Base-by-base conservation (phyloP, 2,888 invertebrate species). In the Hedya salicella region DNA sequence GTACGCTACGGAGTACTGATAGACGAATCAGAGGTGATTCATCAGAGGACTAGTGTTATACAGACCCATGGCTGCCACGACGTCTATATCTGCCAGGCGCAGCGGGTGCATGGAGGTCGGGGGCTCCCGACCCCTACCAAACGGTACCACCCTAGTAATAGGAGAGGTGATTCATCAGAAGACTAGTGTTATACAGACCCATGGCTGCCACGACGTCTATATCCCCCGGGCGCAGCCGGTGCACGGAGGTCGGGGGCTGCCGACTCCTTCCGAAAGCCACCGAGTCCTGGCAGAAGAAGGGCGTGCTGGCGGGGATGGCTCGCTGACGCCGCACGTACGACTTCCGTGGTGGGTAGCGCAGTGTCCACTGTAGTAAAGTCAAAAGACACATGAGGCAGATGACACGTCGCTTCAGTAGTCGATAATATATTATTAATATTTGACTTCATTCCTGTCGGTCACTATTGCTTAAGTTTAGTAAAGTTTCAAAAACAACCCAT, bases 161-260 rank as follows among this genome's bases (percentile, higher is more conserved):
- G 6, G 13, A 3, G 21, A 9, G 11, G 0, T 13, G 21, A 17
- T 0, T 40, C 21, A 17, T 39, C 5, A 6, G 3, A 25, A 6
- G 6, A 36, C 13, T 36, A 36, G 9, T 13, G 32, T 17, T 1
- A 3, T 39, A 39, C 36, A 9, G 14, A 56, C 56, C 96, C 71
- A 96, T 93, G 0, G 95, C 95, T 0, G 94, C 96, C 13, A 96
- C 93, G 39, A 96, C 94, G 71, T 95, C 95, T 53, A 96, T 95
- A 71, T 92, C 92, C 0, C 95, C 96, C 0, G 95, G 96, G 46
- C 95, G 85, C 39, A 96, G 87, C 42, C 86, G 86, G 79, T 96
- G 95, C 19, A 96, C 95, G n/a, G 94, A 95, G 0, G 92, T 91
- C 2, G 95, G 95, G 0, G 82, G 80, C 73, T 83, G 60, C 54